These are phyloP conservation scores for Pao palembangensis DNA, from an alignment of 2,113 vertebrate species.

Conservation along the genomic window DNA sequence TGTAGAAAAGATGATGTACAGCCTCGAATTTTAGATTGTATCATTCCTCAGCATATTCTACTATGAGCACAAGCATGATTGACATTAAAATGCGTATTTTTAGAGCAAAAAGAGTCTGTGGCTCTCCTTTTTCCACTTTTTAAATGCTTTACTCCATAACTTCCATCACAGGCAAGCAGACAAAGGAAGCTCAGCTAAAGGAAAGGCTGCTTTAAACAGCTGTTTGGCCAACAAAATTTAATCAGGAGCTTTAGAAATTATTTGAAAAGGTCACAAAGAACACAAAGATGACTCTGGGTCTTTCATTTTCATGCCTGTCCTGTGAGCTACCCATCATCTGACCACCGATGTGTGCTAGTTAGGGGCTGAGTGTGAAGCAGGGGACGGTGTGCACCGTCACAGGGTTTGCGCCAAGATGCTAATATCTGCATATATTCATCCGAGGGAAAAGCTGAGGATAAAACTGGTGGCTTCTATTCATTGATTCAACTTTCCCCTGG, in stretches of 20 bases:
- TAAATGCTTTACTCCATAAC: conserved; percentile 48
- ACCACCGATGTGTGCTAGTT: not conserved
- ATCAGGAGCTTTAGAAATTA: conserved; percentile 15
- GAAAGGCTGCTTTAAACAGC: conserved; percentile 2
- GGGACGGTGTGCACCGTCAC: not conserved
- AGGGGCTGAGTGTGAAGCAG: not conserved
- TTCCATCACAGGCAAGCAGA: conserved; percentile 25
- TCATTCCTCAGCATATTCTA: no score
- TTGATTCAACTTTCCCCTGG: conserved; percentile 18
- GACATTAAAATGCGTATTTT: no score
- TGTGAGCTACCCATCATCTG: conserved; percentile 22
- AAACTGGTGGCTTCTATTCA: conserved; percentile 31
- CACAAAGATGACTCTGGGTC: not conserved
- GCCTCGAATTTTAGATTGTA: no score
- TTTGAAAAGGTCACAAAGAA: conserved; percentile 8
- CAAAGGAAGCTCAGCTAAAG: conserved; percentile 34
- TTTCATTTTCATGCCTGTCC: not conserved
- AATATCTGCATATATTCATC: conserved; percentile 16
- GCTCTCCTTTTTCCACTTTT: conserved; percentile 38
- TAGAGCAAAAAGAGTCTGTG: no score
- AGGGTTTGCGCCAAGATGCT: not conserved
- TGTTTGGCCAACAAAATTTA: conserved; percentile 5
- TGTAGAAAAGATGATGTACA: no score
- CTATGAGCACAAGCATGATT: no score
- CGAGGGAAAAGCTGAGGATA: conserved; percentile 3